Conservation (phyloP, 2,113 vertebrate genomes). For the Chaenogobius annularis region DNA sequence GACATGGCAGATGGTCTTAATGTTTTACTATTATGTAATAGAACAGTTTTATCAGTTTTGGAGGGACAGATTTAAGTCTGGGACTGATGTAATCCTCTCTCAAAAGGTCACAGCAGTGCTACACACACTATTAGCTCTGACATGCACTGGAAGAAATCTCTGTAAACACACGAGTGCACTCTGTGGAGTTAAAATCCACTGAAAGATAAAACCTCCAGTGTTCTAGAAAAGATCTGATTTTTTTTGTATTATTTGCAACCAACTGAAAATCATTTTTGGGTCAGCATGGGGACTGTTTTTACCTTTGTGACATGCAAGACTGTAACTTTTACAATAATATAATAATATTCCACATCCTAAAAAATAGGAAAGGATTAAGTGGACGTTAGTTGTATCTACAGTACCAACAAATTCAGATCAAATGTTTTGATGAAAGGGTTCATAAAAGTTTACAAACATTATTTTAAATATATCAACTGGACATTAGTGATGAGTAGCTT, state of each 20-base stretch:
- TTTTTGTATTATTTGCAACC: neutral
- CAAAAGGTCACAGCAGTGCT: neutral
- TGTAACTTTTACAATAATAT: too few relatives aligned
- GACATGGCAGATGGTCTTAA: constrained; percentile 1
- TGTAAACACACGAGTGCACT: too few relatives aligned
- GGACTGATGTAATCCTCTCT: constrained; percentile 20
- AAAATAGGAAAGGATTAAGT: neutral
- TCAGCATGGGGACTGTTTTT: neutral
- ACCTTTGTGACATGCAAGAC: neutral
- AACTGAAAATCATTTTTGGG: neutral
- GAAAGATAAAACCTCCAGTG: neutral
- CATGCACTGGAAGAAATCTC: neutral
- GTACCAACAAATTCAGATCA: neutral
- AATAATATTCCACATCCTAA: neutral
- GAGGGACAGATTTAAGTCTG: constrained; percentile 13
- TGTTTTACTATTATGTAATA: constrained; percentile 15
- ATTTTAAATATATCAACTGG: neutral
- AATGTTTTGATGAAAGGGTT: neutral
- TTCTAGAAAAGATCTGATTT: neutral
- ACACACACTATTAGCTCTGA: neutral
- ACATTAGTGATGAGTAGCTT: neutral
- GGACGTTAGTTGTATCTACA: too few relatives aligned
- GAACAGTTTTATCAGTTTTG: neutral
- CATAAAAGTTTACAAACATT: neutral
- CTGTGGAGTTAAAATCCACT: too few relatives aligned